Base-by-base conservation (phyloP, 2,113 vertebrate species). In the Festucalex cinctus region DNA sequence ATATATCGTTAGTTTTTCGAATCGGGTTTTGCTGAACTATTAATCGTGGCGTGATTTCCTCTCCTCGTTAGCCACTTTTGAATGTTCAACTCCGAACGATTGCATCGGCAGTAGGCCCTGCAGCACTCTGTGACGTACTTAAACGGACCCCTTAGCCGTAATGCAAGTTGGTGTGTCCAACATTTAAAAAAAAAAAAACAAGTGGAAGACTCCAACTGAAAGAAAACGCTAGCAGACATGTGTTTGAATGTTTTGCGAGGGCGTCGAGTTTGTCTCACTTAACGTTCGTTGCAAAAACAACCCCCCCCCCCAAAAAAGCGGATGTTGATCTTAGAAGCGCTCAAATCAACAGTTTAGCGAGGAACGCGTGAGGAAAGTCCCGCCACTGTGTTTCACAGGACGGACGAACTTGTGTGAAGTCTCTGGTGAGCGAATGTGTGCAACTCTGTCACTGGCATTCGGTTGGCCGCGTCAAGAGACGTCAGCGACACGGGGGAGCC, bases 401-500 rank as follows among this genome's bases (percentile, higher is more conserved):
- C 70, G 81, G 72, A 75, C 51, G 75, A 76, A 78, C 79, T 82
- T 84, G 84, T 79, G 80, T 79, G n/a, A 22, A 43, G 60, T 62
- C 81, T 84, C 86, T 43, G 65, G 63, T 83, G 88, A 83, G 88
- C 81, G 84, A 90, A 89, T 87, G 84, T 88, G 77, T 88, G 86
- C 69, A 83, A 87, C 84, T 89, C 85, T 90, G 90, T 92, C 90
- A 92, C 90, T 88, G 88, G 83, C 86, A 92, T 90, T 91, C 90
- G 91, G 89, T 76, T 88, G 80, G 85, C 81, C 91, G 91, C 92
- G 92, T 93, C 92, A 91, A 92, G 77, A 92, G 88, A 92, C 92
- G 92, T 93, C 92, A 93, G 92, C 90, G 89, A 86, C 85, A 87
- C 90, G 86, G 78, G 87, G 86, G 60, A 90, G 86, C 91, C 90